Evolutionary conservation across 2,888 invertebrate genomes (phyloP).

Genomic region (Brachypterus glaber): DNA sequence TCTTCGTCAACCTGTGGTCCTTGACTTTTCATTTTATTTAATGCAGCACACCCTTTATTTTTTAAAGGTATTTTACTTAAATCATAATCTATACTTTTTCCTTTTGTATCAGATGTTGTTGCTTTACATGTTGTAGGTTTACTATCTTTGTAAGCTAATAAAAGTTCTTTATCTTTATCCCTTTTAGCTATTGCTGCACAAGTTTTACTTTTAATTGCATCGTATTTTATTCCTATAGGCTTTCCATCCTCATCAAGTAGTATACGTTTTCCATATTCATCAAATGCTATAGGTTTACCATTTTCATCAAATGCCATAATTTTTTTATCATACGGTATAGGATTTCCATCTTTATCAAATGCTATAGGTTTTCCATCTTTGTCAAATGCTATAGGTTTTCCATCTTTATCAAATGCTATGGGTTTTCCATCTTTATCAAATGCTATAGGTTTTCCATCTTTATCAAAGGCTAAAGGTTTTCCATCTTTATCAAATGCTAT

Average conservation of each 20-base stretch:
- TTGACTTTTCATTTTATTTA: no score
- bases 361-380: not conserved
- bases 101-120: no score
- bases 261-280: not conserved
- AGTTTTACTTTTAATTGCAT: no score
- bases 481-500: not conserved
- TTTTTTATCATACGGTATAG: not conserved
- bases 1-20: slow-evolving; percentile 1
- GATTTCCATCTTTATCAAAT: not conserved
- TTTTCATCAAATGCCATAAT: not conserved
- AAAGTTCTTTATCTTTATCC: no score
- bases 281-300: not conserved
- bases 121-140: no score
- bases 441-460: not conserved
- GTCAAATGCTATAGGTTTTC: not conserved
- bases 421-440: not conserved
- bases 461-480: not conserved
- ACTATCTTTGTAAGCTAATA: no score
- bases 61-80: no score
- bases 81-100: no score
- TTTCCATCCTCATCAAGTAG: not conserved
- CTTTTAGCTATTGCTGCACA: no score
- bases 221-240: not conserved
- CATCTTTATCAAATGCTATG: not conserved
- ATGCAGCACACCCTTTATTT: no score